Evolutionary conservation across 1,140 invertebrate species (phyloP).

Genomic region (Pemphigus obesinymphae): DNA sequence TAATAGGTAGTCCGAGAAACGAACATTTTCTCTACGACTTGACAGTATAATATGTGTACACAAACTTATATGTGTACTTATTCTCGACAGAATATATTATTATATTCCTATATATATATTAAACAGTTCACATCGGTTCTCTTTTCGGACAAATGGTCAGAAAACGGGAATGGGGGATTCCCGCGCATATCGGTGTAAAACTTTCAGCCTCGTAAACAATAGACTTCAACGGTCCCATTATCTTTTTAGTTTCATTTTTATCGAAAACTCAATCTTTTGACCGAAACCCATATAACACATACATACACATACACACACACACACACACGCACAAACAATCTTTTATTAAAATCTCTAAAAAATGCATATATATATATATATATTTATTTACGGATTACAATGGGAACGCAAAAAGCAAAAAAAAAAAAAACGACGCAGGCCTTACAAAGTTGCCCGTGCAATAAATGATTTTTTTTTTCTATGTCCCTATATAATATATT

Average conservation of each 20-base stretch:
- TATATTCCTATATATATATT: neutral
- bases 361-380: neutral
- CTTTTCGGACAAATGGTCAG: too few relatives aligned
- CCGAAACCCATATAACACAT: neutral
- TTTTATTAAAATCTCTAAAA: neutral
- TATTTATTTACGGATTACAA: too few relatives aligned
- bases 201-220: neutral
- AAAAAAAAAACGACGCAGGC: too few relatives aligned
- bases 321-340: too few relatives aligned
- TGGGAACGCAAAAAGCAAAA: too few relatives aligned
- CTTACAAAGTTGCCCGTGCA: too few relatives aligned
- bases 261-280: neutral
- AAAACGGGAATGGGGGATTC: too few relatives aligned
- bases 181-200: neutral
- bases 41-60: too few relatives aligned
- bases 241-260: conserved; percentile 3
- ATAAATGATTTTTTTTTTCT: too few relatives aligned
- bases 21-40: neutral
- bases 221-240: neutral
- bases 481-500: too few relatives aligned
- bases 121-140: neutral
- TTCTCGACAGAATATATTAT: neutral
- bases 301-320: too few relatives aligned
- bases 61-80: neutral
- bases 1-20: neutral